Percentiles rank a stretch among this genome's conserved stretches.
phyloP scores from a whole-genome alignment of 2,888 invertebrate genomes.

The Dynastes grantii region DNA sequence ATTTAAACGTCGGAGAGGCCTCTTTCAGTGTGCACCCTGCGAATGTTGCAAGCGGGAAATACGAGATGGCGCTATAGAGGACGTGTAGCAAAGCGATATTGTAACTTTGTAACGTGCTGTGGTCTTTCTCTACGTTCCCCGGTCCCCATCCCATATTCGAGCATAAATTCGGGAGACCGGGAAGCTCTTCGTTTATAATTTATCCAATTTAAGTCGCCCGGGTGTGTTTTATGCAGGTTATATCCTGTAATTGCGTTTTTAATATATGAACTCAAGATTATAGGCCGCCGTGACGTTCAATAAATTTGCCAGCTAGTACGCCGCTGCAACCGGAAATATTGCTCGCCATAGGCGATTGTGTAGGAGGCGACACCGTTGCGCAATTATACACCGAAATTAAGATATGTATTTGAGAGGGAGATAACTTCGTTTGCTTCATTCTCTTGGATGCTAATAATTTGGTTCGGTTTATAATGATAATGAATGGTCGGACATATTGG shows the following conservation, averaged over 20 bases:
- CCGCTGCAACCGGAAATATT: background rate
- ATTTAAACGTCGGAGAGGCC: no score
- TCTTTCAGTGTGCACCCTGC: background rate
- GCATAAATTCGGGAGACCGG: constrained; percentile 58
- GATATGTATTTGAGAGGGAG: no score
- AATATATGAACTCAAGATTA: constrained; percentile 58
- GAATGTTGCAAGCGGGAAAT: constrained; percentile 3
- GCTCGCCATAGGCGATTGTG: background rate
- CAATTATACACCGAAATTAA: no score
- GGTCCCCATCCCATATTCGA: constrained; percentile 52
- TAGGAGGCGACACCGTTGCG: no score
- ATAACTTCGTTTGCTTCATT: no score
- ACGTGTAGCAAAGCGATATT: background rate
- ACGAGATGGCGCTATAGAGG: constrained; percentile 19
- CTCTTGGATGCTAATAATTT: no score
- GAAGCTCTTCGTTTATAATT: constrained; percentile 59
- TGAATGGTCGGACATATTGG: no score
- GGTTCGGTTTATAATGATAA: no score
- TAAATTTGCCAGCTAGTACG: constrained; percentile 20
- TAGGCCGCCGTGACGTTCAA: constrained; percentile 40
- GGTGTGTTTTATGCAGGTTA: constrained; percentile 56
- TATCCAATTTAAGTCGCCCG: constrained; percentile 56
- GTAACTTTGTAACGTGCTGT: background rate
- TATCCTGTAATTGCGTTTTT: constrained; percentile 58
- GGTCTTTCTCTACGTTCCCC: background rate